These are phyloP conservation scores for Montifringilla adamsi DNA, from an alignment of 2,113 vertebrate species.

Conservation along the genomic window DNA sequence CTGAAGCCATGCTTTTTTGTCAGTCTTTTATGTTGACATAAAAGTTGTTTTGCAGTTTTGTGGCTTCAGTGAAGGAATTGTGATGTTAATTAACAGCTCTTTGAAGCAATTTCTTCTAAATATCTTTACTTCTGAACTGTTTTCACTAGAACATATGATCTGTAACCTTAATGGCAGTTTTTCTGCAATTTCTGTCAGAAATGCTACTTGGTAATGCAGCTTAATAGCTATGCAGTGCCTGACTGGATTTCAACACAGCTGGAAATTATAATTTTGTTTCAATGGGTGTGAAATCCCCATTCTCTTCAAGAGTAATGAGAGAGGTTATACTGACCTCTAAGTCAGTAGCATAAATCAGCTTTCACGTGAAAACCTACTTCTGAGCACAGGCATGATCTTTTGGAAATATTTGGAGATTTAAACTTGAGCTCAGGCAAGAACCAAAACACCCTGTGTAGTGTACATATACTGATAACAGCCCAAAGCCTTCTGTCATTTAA, in stretches of 20 bases:
- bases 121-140: neutral
- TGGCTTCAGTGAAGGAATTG: neutral
- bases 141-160: neutral
- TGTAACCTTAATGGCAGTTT: neutral
- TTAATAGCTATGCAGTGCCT: neutral
- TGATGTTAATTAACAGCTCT: neutral
- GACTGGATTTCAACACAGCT: neutral
- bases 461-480: neutral
- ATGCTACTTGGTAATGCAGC: neutral
- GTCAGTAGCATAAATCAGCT: neutral
- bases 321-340: neutral
- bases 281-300: neutral
- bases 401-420: neutral
- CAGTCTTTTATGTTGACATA: neutral
- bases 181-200: neutral
- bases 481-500: neutral
- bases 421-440: neutral
- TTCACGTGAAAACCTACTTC: neutral
- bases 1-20: neutral
- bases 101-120: neutral
- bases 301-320: neutral
- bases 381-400: neutral
- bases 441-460: rapidly evolving
- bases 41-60: neutral
- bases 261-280: neutral